Conservation (phyloP, 2,888 invertebrate species). For the Cinara cedri region DNA sequence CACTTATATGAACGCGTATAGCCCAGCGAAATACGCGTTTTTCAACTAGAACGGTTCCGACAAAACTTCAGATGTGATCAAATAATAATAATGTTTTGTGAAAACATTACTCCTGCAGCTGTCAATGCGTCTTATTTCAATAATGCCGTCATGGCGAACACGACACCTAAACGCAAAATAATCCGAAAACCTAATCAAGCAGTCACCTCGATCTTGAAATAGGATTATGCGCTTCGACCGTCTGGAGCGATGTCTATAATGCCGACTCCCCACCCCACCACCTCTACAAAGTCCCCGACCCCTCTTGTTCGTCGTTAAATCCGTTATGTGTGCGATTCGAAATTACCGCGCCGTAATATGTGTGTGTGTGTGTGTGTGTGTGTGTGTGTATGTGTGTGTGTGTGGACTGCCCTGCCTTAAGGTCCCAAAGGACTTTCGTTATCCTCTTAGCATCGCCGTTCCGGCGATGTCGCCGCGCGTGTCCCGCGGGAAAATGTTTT, state of each 20-base stretch:
- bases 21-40: too few relatives aligned
- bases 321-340: slow-evolving; percentile 53
- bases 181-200: slow-evolving; percentile 40
- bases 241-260: slow-evolving; percentile 45
- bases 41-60: too few relatives aligned
- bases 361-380: not conserved
- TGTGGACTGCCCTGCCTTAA: not conserved
- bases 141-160: too few relatives aligned
- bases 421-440: slow-evolving; percentile 52
- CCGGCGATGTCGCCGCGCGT: slow-evolving; percentile 24
- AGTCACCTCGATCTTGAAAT: slow-evolving; percentile 31
- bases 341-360: slow-evolving; percentile 35
- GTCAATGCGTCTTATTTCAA: too few relatives aligned
- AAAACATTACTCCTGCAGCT: not conserved
- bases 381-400: not conserved
- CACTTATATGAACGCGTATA: too few relatives aligned
- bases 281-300: not conserved
- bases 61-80: too few relatives aligned
- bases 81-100: not conserved
- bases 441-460: slow-evolving; percentile 41
- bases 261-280: not conserved
- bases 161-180: slow-evolving; percentile 41
- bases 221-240: slow-evolving; percentile 47
- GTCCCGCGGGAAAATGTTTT: slow-evolving; percentile 33
- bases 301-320: slow-evolving; percentile 37